Base-by-base conservation (phyloP, 2,888 invertebrate genomes). In the Carterocephalus palaemon region DNA sequence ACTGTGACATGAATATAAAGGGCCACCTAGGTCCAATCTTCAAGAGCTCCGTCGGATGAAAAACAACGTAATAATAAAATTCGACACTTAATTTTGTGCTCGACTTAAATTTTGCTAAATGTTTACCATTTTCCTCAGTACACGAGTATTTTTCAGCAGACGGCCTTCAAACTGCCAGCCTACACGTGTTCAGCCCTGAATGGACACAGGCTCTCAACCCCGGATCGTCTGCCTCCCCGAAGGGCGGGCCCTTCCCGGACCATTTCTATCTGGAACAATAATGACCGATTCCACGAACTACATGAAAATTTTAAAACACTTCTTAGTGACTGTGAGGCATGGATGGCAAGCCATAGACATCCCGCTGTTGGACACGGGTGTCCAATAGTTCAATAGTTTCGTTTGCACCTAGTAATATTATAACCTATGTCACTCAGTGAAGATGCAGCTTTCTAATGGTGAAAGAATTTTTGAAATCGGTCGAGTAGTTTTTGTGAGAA, bases 181-280 rank as follows among this genome's bases (percentile, higher is more conserved):
- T 66, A 68, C 67, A 70, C 67, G 65, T 67, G 67, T 62, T 62
- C 55, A 55, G 58, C 54, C 59, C 58, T 62, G 60, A 62, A 60
- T 64, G 63, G 64, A 60, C 58, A 62, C 51, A 57, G 51, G 57
- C 55, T 54, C 54, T 53, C 60, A 38, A 51, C 54, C 57, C 45
- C 41, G 50, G 50, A 49, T 46, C 56, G 53, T 49, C 46, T 46
- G 39, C 47, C 40, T 33, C 26, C 40, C 8, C 31, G 23, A 2
- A 33, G 17, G 45, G 49, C 36, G 52, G 56, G 50, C 56, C 50
- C 47, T 49, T 51, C 19, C 59, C 60, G 56, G 53, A 67, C 60
- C 61, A 60, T 66, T 68, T 69, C 62, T 63, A 67, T 67, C 65
- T 59, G 42, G 52, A 56, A 59, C 52, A 57, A 51, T 52, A 52